Evolutionary conservation across 2,797 vertebrate species (phyloP).

Genomic region (Ataeniobius toweri): DNA sequence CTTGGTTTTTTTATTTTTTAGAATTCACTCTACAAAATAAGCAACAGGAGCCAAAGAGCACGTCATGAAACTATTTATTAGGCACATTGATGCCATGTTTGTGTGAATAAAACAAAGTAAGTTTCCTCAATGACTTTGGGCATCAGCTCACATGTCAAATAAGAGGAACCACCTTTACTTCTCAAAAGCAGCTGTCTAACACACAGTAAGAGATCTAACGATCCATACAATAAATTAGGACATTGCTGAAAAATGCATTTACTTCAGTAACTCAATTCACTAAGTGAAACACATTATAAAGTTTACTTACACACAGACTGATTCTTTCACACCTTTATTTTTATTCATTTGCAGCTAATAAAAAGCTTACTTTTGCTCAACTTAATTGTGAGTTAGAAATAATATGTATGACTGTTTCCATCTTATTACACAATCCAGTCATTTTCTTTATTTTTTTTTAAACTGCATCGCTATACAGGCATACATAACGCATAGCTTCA

Average conservation of each 20-base stretch:
- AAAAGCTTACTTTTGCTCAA: too few species aligned
- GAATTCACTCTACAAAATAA: too few species aligned
- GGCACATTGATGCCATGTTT: not conserved
- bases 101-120: not conserved
- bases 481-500: slow-evolving; percentile 1
- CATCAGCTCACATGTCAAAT: not conserved
- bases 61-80: too few species aligned
- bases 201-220: not conserved
- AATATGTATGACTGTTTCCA: too few species aligned
- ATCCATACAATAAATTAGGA: not conserved
- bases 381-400: too few species aligned
- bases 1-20: too few species aligned
- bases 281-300: not conserved
- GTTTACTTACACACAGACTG: not conserved
- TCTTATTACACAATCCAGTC: too few species aligned
- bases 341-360: not conserved
- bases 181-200: not conserved
- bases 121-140: not conserved
- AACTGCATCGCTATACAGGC: slow-evolving; percentile 3
- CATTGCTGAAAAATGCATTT: not conserved
- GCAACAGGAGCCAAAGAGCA: too few species aligned
- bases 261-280: not conserved
- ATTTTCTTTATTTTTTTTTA: not conserved
- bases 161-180: not conserved
- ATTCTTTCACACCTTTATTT: not conserved